Evolutionary conservation across 2,797 vertebrate genomes (phyloP).

Genomic region (Discoglossus pictus): DNA sequence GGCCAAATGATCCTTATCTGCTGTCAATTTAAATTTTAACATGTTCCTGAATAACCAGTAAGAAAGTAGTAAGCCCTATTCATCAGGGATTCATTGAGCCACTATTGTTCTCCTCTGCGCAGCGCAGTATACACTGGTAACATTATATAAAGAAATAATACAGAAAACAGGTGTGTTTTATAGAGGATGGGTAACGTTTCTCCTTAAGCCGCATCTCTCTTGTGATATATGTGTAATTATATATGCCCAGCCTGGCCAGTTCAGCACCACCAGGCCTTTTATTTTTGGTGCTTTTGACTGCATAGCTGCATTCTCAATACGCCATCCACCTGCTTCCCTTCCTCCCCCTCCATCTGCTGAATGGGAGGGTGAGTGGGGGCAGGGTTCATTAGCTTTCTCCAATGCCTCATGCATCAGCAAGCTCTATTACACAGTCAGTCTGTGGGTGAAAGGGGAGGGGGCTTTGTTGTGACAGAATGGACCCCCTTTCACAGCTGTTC

Average conservation of each 20-base stretch:
- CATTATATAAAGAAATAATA: slow-evolving; percentile 46
- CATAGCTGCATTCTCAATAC: slow-evolving; percentile 42
- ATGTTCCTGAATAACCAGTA: slow-evolving; percentile 16
- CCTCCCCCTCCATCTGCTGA: slow-evolving; percentile 51
- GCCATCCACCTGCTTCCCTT: slow-evolving; percentile 50
- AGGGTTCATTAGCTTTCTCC: slow-evolving; percentile 50
- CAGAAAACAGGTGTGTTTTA: slow-evolving; percentile 50
- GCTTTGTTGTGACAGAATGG: slow-evolving; percentile 52
- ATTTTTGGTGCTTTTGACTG: slow-evolving; percentile 49
- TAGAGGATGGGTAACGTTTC: slow-evolving; percentile 49
- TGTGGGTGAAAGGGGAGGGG: slow-evolving; percentile 39
- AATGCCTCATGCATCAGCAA: slow-evolving; percentile 49
- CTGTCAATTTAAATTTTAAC: slow-evolving; percentile 2
- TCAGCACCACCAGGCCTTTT: slow-evolving; percentile 50
- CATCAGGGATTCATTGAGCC: slow-evolving; percentile 36
- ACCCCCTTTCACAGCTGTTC: slow-evolving; percentile 51
- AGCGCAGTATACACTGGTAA: slow-evolving; percentile 33
- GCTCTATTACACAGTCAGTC: slow-evolving; percentile 50
- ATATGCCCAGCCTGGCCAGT: slow-evolving; percentile 47
- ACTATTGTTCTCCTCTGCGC: slow-evolving; percentile 23
- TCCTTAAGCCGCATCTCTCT: slow-evolving; percentile 47
- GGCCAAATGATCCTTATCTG: slow-evolving; percentile 31
- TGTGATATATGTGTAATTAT: slow-evolving; percentile 52
- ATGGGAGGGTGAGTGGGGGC: slow-evolving; percentile 46
- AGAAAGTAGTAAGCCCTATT: slow-evolving; percentile 28